Conservation (phyloP, 2,888 invertebrate genomes). For the Macrophya annulata region DNA sequence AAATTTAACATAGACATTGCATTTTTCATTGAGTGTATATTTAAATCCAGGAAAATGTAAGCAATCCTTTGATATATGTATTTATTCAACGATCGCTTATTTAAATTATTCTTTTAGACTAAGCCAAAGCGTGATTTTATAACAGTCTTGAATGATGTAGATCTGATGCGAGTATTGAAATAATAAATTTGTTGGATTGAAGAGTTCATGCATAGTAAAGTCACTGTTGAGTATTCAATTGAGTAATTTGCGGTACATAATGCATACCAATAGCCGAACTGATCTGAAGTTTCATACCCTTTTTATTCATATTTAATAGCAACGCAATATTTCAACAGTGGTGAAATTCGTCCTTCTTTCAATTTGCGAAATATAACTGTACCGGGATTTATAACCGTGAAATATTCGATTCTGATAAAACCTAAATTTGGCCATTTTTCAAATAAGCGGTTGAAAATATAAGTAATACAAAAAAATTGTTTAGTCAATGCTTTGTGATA, state of each 20-base stretch:
- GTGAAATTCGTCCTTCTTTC: too few species aligned
- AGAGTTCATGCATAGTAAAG: not conserved
- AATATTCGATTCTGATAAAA: conserved; percentile 4
- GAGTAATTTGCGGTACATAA: not conserved
- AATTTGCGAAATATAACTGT: not conserved
- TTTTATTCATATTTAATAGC: not conserved
- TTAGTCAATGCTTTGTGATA: conserved; percentile 65
- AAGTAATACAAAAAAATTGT: conserved; percentile 50
- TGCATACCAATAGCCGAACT: not conserved
- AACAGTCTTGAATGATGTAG: not conserved
- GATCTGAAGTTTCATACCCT: not conserved
- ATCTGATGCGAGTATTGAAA: not conserved
- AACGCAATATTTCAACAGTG: not conserved
- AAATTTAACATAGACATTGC: conserved; percentile 27
- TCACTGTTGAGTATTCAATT: not conserved
- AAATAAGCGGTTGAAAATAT: conserved; percentile 34
- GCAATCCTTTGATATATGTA: not conserved
- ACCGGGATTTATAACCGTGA: not conserved
- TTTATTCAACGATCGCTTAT: conserved; percentile 25
- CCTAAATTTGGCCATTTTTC: conserved; percentile 33
- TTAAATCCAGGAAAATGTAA: not conserved
- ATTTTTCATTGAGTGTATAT: conserved; percentile 29
- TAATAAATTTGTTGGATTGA: conserved; percentile 7
- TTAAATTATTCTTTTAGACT: conserved; percentile 1
- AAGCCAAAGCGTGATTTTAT: conserved; percentile 3